phyloP scores from a whole-genome alignment of 2,888 invertebrate species.

The Saturnia pavonia region DNA sequence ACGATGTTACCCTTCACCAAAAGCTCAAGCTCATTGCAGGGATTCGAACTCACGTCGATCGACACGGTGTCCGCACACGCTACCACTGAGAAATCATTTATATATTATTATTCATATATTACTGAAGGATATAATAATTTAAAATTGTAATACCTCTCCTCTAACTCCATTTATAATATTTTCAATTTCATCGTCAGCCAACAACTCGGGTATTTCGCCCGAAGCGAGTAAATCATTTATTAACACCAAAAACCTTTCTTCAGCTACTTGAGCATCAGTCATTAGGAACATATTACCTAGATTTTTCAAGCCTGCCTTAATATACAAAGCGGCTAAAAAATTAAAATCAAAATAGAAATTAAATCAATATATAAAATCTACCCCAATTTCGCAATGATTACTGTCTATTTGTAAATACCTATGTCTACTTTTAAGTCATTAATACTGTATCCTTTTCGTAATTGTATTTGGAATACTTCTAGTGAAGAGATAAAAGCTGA shows the following conservation, averaged over 20 bases:
- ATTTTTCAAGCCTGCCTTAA: slow-evolving; percentile 93
- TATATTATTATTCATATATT: background rate
- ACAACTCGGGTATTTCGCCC: slow-evolving; percentile 95
- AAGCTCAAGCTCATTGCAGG: too few relatives aligned
- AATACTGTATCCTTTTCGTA: slow-evolving; percentile 94
- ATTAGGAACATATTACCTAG: slow-evolving; percentile 93
- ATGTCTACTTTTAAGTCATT: slow-evolving; percentile 89
- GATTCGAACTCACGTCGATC: too few relatives aligned
- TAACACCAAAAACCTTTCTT: slow-evolving; percentile 94
- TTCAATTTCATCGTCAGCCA: slow-evolving; percentile 95
- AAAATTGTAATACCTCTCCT: slow-evolving; percentile 82
- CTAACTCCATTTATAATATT: slow-evolving; percentile 89
- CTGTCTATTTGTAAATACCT: slow-evolving; percentile 44
- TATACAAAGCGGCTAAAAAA: slow-evolving; percentile 86
- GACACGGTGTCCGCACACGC: too few relatives aligned
- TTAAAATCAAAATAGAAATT: background rate
- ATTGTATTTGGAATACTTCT: slow-evolving; percentile 96
- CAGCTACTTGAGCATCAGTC: slow-evolving; percentile 96
- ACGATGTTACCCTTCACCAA: too few relatives aligned
- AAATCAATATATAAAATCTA: background rate
- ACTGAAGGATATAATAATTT: background rate
- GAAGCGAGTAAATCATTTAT: slow-evolving; percentile 97
- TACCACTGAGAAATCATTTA: background rate
- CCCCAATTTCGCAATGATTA: background rate
- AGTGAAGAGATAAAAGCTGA: slow-evolving; percentile 94